Conservation (phyloP, 2,113 vertebrate genomes). For the Scolopax mira region DNA sequence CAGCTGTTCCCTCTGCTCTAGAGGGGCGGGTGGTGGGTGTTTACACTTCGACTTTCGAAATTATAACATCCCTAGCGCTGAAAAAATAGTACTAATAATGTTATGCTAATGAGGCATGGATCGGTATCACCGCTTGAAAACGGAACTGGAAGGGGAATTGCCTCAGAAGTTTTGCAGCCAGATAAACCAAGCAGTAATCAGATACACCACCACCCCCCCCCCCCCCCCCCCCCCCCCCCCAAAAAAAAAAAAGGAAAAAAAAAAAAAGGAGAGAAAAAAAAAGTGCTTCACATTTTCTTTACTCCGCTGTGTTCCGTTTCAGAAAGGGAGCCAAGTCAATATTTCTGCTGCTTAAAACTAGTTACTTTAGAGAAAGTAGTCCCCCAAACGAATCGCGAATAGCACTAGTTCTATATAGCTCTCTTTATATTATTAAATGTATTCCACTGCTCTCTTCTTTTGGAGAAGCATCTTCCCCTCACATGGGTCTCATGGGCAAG, state of each 20-base stretch:
- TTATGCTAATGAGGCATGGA: not conserved
- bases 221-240: too few relatives aligned
- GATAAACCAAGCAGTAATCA: not conserved
- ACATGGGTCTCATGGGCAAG: fast-evolving
- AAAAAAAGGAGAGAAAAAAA: too few relatives aligned
- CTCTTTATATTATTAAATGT: too few relatives aligned
- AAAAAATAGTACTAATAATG: not conserved
- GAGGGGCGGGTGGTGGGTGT: too few relatives aligned
- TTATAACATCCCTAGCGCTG: fast-evolving
- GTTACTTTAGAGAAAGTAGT: not conserved
- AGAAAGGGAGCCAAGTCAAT: not conserved
- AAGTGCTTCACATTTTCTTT: not conserved
- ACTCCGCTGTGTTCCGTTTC: not conserved
- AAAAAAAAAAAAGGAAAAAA: not conserved
- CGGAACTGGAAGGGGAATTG: not conserved
- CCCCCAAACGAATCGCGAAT: not conserved
- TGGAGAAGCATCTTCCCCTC: not conserved
- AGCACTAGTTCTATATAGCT: not conserved
- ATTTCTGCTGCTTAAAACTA: not conserved
- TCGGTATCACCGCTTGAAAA: not conserved
- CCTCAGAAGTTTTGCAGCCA: not conserved
- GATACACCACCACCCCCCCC: not conserved
- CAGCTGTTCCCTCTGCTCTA: not conserved
- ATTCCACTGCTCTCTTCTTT: not conserved
- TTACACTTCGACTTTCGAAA: not conserved